Evolutionary conservation across 2,113 vertebrate genomes (phyloP).

Genomic region (Zosterops borbonicus): DNA sequence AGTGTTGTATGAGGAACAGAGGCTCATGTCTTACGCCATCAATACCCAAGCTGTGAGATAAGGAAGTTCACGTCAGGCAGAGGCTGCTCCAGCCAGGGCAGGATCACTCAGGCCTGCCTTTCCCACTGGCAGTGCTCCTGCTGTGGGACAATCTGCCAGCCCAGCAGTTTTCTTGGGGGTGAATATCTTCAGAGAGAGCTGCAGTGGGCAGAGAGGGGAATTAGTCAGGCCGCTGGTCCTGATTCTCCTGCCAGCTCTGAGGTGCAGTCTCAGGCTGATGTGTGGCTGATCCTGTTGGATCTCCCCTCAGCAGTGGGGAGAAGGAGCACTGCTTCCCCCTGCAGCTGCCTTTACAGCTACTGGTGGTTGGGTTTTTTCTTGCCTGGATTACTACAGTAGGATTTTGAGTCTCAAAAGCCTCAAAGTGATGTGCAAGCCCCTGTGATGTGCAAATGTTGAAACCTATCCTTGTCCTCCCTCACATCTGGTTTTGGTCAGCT

Average conservation of each 20-base stretch:
- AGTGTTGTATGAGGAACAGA: not conserved
- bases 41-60: not conserved
- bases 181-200: not conserved
- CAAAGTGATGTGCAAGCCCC: not conserved
- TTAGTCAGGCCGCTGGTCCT: not conserved
- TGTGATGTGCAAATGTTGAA: not conserved
- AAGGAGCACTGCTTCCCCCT: not conserved
- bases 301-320: not conserved
- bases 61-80: not conserved
- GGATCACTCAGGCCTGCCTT: not conserved
- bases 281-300: not conserved
- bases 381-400: not conserved
- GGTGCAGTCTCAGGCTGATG: fast-evolving
- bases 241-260: not conserved
- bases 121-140: not conserved
- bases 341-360: not conserved
- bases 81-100: not conserved
- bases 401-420: not conserved
- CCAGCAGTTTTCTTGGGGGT: not conserved
- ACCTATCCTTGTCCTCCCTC: not conserved
- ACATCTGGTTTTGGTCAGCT: not conserved
- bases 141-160: not conserved
- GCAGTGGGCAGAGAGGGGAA: not conserved
- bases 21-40: not conserved
- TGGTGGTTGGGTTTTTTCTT: not conserved